phyloP scores from a whole-genome alignment of 2,797 vertebrate species.

The Peromyscus aztecus region DNA sequence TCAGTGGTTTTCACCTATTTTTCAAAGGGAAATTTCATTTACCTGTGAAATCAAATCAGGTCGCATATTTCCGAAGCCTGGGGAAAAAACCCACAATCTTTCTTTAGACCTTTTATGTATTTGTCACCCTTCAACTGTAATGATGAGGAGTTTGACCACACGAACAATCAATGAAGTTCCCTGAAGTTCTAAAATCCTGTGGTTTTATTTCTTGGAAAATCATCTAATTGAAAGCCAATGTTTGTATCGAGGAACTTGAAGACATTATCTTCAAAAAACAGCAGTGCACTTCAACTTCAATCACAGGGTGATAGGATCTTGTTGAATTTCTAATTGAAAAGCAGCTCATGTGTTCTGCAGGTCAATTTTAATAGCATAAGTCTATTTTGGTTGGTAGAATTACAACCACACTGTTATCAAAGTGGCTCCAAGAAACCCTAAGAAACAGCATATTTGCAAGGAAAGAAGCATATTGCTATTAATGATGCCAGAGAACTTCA shows the following conservation, averaged over 20 bases:
- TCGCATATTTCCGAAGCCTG: neutral
- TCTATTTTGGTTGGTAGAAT: conserved; percentile 81
- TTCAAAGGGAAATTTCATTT: neutral
- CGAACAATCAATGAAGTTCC: conserved; percentile 52
- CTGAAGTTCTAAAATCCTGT: neutral
- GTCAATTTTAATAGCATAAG: conserved; percentile 83
- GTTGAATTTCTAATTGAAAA: conserved; percentile 84
- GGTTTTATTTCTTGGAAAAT: conserved; percentile 72
- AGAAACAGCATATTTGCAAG: conserved; percentile 62
- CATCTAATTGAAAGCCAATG: conserved; percentile 56
- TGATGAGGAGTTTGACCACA: neutral
- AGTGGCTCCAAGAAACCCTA: conserved; percentile 78
- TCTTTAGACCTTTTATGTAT: neutral
- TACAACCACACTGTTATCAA: conserved; percentile 81
- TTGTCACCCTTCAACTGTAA: conserved; percentile 25
- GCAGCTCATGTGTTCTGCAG: conserved; percentile 78
- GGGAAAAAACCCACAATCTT: neutral
- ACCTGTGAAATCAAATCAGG: neutral
- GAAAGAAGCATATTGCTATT: conserved; percentile 78
- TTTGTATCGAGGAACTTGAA: conserved; percentile 61
- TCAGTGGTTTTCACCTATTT: neutral
- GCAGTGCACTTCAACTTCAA: conserved; percentile 77
- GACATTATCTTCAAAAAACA: conserved; percentile 70
- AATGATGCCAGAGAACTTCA: conserved; percentile 84
- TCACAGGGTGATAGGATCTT: conserved; percentile 71